Evolutionary conservation across 2,888 invertebrate species (phyloP).

Genomic region (Drosophila formosana): DNA sequence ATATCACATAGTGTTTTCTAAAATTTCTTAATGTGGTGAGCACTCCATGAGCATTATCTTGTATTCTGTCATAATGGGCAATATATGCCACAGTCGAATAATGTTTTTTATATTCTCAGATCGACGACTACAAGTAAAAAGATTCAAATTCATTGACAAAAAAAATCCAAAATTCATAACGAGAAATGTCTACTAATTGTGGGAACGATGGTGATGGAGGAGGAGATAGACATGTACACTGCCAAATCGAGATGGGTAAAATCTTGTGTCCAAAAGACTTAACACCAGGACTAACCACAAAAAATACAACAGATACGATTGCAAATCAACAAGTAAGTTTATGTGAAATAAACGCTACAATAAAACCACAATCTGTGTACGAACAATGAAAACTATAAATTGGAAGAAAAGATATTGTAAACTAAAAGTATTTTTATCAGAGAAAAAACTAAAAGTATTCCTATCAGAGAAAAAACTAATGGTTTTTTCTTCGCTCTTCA

Average conservation of each 20-base stretch:
- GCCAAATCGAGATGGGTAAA: slow-evolving; percentile 70
- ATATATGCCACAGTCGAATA: neutral
- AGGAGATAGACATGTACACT: slow-evolving; percentile 56
- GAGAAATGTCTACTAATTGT: slow-evolving; percentile 64
- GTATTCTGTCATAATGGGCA: too few species aligned
- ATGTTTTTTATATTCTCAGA: slow-evolving; percentile 27
- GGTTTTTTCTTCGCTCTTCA: too few species aligned
- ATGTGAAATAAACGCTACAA: neutral
- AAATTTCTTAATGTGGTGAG: too few species aligned
- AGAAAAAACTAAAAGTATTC: too few species aligned
- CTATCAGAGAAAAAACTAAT: too few species aligned
- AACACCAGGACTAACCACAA: slow-evolving; percentile 25
- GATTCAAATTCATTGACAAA: neutral
- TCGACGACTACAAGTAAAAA: slow-evolving; percentile 4
- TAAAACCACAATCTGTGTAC: too few species aligned
- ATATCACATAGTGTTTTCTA: too few species aligned
- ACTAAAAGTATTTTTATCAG: too few species aligned
- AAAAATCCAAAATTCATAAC: slow-evolving; percentile 10
- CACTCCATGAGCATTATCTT: too few species aligned
- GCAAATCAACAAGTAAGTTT: slow-evolving; percentile 54
- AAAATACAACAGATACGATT: slow-evolving; percentile 31
- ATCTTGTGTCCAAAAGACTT: slow-evolving; percentile 43
- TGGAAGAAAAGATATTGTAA: too few species aligned
- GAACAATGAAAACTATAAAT: too few species aligned
- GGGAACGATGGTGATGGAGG: slow-evolving; percentile 65